Evolutionary conservation across 2,888 invertebrate genomes (phyloP).

Genomic region (Hypselothyrea guttata): DNA sequence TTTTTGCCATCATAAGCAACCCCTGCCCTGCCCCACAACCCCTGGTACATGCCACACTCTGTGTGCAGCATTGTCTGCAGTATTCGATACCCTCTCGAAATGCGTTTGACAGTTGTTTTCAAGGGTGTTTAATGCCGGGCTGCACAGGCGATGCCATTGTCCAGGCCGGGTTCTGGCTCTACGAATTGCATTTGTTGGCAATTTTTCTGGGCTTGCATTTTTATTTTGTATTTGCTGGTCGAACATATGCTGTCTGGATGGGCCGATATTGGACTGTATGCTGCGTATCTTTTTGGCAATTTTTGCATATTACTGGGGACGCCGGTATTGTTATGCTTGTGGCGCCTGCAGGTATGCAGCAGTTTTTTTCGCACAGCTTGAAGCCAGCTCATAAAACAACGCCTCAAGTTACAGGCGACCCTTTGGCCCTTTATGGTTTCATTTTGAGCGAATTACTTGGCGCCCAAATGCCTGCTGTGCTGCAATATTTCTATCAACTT

Average conservation of each 20-base stretch:
- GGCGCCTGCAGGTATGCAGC: constrained; percentile 66
- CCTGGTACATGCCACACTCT: not conserved
- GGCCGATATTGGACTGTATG: no score
- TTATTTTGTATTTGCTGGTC: constrained; percentile 6
- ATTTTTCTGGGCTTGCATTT: not conserved
- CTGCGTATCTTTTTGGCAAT: not conserved
- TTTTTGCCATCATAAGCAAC: constrained; percentile 31
- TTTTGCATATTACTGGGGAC: constrained; percentile 1
- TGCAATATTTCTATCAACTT: constrained; percentile 4
- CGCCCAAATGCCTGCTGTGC: constrained; percentile 54
- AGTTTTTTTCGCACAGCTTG: constrained; percentile 32
- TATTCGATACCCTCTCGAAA: constrained; percentile 52
- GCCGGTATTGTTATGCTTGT: constrained; percentile 5
- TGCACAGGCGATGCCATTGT: not conserved
- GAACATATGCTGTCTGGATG: no score
- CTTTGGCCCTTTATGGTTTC: constrained; percentile 46
- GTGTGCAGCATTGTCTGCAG: constrained; percentile 12
- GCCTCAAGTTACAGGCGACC: constrained; percentile 32
- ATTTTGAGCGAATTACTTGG: constrained; percentile 56
- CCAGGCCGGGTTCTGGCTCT: not conserved
- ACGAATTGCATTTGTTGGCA: constrained; percentile 19
- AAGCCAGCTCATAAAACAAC: constrained; percentile 28
- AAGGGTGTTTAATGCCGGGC: constrained; percentile 73
- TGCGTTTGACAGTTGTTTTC: constrained; percentile 79
- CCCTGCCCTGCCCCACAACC: constrained; percentile 4